phyloP scores from a whole-genome alignment of 2,113 vertebrate genomes.

The Sphaerodactylus townsendi region DNA sequence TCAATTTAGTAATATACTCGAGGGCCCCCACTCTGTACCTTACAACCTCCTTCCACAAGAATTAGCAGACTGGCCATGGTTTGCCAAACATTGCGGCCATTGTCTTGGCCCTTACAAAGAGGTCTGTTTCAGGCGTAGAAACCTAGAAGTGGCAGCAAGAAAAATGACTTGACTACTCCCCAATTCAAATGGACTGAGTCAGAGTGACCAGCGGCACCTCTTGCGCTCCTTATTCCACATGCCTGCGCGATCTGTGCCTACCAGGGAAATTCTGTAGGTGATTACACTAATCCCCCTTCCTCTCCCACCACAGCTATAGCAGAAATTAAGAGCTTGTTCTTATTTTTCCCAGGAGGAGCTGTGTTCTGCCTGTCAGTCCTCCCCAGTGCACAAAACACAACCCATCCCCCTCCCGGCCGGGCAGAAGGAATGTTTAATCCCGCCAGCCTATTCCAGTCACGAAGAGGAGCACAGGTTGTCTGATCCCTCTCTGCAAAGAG shows the following conservation, averaged over 20 bases:
- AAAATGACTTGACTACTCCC: conserved; percentile 7
- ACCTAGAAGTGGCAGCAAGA: not conserved
- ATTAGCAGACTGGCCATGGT: too few species aligned
- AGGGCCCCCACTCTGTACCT: not conserved
- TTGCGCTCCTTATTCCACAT: conserved; percentile 32
- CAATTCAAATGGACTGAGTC: not conserved
- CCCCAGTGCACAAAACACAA: not conserved
- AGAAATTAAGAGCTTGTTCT: conserved; percentile 10
- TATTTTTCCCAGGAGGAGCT: not conserved
- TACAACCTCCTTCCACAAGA: not conserved
- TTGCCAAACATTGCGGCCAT: not conserved
- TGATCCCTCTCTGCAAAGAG: conserved; percentile 19
- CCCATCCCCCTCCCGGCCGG: not conserved
- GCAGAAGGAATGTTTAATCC: conserved; percentile 32
- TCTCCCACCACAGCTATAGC: conserved; percentile 1
- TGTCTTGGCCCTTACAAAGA: not conserved
- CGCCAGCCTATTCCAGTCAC: conserved; percentile 22
- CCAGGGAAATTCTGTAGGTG: conserved; percentile 26
- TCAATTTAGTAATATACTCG: not conserved
- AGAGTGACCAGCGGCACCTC: conserved; percentile 3
- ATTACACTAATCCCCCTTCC: conserved; percentile 29
- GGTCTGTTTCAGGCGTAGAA: not conserved
- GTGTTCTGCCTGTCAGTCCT: not conserved
- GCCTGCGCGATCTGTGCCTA: conserved; percentile 22
- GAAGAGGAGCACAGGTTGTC: conserved; percentile 1